Conservation (phyloP, 2,888 invertebrate genomes). For the Melanchra persicariae region DNA sequence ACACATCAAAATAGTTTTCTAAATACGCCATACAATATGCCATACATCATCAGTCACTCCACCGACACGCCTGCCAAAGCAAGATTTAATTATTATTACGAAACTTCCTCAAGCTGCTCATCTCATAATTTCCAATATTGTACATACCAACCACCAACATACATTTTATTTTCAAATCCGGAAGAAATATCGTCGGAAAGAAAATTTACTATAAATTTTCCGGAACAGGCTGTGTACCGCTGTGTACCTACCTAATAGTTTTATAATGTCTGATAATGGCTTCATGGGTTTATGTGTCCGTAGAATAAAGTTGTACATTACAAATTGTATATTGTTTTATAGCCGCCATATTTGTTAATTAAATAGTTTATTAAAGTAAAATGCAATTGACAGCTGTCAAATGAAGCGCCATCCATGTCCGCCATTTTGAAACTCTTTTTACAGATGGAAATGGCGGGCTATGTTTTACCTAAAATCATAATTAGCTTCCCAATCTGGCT, state of each 20-base stretch:
- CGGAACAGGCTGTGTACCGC: slow-evolving; percentile 11
- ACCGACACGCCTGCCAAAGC: slow-evolving; percentile 25
- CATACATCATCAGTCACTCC: slow-evolving; percentile 24
- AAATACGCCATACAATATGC: slow-evolving; percentile 15
- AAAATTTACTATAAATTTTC: slow-evolving; percentile 38
- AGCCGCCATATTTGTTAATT: not conserved
- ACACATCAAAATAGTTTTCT: slow-evolving; percentile 17
- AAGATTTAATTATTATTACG: slow-evolving; percentile 34
- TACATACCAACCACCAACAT: no score
- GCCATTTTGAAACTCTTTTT: not conserved
- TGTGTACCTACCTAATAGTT: slow-evolving; percentile 1
- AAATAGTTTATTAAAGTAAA: not conserved
- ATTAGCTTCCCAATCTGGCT: no score
- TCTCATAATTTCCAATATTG: slow-evolving; percentile 27
- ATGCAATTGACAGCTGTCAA: not conserved
- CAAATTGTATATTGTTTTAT: not conserved
- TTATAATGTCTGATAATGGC: slow-evolving; percentile 5
- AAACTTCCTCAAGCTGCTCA: slow-evolving; percentile 29
- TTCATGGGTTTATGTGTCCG: not conserved
- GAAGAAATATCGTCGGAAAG: slow-evolving; percentile 34
- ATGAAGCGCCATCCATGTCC: not conserved
- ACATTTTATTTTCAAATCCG: slow-evolving; percentile 13
- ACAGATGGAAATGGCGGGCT: not conserved
- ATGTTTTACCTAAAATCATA: no score
- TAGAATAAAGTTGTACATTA: not conserved